Evolutionary conservation across 2,113 vertebrate species (phyloP), one percentile per base, ranked within the genome.

Genomic region (Hymenochirus boettgeri): DNA sequence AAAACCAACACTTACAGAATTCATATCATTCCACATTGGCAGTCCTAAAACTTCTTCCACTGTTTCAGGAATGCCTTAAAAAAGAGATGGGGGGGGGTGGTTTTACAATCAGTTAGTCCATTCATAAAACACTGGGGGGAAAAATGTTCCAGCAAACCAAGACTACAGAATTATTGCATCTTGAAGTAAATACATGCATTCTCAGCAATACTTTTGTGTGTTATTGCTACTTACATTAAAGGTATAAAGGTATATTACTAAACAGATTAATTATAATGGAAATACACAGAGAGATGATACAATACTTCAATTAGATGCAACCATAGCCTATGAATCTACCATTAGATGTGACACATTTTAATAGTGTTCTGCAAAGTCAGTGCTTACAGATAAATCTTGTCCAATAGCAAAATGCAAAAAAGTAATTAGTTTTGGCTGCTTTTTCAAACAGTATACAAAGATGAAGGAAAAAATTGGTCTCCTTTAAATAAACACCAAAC

Each of bases 11-110:
- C 83, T 85, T 72, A 93, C 91, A 86, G 91, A 74, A 21, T 81
- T 79, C 54, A 66, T 74, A 48, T 84, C 76, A 13, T 54, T 57
- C 87, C 85, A 79, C 31, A 61, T 78, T 2, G 88, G 85, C 69
- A 89, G 89, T 73, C 58, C 72, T 57, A 95, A 75, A 12, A 94
- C 81, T 53, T 94, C 86, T 65, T 85, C 90, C 65, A 95, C 72
- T 8, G 86, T 84, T 75, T 84, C 48, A 99, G 81, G 80, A 98
- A 97, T 7, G 82, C 81, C 96, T 99, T 57, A 56, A 74, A 48
- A 70, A 81, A 74, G 2, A 70, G 33, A 76, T 46, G 2, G 17
- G 15, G 10, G n/a, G n/a, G n/a, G n/a, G n/a, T n/a, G n/a, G n/a
- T n/a, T n/a, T n/a, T n/a, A n/a, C 15, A 0, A 0, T 8, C 73